phyloP scores from a whole-genome alignment of 2,113 vertebrate genomes.

The Daphoenositta chrysoptera region DNA sequence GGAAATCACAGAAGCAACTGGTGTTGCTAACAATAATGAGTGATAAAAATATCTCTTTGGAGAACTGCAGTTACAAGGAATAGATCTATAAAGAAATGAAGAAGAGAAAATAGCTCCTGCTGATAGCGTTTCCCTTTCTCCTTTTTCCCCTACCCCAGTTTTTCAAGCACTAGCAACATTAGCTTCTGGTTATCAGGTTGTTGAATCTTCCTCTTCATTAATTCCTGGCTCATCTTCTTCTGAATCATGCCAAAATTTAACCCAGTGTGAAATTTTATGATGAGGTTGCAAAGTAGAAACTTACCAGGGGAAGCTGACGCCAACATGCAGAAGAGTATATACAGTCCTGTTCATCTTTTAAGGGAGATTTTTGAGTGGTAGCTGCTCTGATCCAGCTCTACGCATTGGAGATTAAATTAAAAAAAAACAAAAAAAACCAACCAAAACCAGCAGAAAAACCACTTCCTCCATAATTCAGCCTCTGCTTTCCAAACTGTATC shows the following conservation, averaged over 20 bases:
- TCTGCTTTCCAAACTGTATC: background rate
- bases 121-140: background rate
- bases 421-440: background rate
- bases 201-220: background rate
- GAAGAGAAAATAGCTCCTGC: background rate
- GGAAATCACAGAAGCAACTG: background rate
- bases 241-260: background rate
- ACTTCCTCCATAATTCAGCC: background rate
- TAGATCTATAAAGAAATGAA: background rate
- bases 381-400: background rate
- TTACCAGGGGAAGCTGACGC: background rate
- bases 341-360: background rate
- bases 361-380: background rate
- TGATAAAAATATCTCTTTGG: background rate
- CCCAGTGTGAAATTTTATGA: background rate
- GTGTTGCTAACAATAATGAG: background rate
- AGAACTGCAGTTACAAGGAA: background rate
- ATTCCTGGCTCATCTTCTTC: background rate
- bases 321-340: background rate
- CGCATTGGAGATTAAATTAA: rapidly evolving
- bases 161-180: background rate
- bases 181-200: background rate
- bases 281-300: background rate
- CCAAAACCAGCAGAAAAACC: background rate
- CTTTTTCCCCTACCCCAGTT: background rate